Evolutionary conservation across 2,113 vertebrate species (phyloP).

Genomic region (Agelaius phoeniceus): DNA sequence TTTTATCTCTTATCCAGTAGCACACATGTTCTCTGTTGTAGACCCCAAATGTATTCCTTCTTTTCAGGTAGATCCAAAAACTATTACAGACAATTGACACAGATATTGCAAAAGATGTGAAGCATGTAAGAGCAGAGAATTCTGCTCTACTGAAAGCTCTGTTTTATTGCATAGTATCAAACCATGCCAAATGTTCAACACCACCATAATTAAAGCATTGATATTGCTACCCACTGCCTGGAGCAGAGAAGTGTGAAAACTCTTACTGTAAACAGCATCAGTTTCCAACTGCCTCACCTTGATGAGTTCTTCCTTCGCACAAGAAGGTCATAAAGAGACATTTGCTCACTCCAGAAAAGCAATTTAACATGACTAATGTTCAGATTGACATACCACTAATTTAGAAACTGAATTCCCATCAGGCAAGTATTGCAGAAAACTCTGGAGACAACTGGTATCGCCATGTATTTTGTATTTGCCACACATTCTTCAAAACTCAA

Average conservation of each 20-base stretch:
- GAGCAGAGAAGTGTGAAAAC: neutral
- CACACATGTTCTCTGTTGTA: neutral
- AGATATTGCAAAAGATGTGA: neutral
- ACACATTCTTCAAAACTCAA: neutral
- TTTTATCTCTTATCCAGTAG: neutral
- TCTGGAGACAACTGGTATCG: neutral
- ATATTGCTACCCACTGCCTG: neutral
- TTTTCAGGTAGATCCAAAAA: neutral
- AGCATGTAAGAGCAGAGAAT: neutral
- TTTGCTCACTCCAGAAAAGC: neutral
- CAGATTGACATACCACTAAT: neutral
- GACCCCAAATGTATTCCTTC: neutral
- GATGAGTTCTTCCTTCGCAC: neutral
- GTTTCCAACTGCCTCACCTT: neutral
- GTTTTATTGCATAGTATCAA: neutral
- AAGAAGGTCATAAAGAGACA: neutral
- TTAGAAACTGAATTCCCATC: neutral
- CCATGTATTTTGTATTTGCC: neutral
- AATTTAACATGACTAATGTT: neutral
- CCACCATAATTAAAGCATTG: neutral
- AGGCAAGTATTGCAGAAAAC: neutral
- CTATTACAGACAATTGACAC: neutral
- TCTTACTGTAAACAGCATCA: neutral
- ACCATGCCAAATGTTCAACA: neutral
- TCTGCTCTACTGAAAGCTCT: neutral